phyloP scores from a whole-genome alignment of 2,888 invertebrate species.

The Mactromeris polynyma region DNA sequence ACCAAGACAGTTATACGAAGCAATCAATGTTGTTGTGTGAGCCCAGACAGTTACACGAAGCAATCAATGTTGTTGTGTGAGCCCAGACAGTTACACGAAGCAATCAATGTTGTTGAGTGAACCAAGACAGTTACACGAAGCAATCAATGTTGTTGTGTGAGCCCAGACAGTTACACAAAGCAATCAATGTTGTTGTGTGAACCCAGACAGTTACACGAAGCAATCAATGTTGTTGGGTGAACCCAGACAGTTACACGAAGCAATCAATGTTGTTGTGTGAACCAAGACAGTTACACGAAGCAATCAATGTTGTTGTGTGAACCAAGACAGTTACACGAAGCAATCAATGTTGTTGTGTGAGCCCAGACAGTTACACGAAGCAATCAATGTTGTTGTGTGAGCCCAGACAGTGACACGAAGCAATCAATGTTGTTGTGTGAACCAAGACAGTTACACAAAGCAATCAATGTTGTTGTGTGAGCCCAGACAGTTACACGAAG shows the following conservation, averaged over 20 bases:
- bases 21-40: neutral
- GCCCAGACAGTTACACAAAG: neutral
- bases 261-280: neutral
- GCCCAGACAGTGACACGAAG: neutral
- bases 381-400: neutral
- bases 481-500: neutral
- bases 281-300: too few relatives aligned
- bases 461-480: neutral
- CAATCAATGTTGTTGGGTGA: neutral
- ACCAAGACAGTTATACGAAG: neutral
- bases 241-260: neutral
- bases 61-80: neutral
- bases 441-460: too few relatives aligned
- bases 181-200: neutral
- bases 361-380: too few relatives aligned
- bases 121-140: too few relatives aligned
- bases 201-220: too few relatives aligned
- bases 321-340: neutral
- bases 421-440: neutral
- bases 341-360: neutral
- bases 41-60: too few relatives aligned
- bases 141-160: neutral
- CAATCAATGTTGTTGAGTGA: neutral
- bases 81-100: neutral
- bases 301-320: neutral